phyloP scores from a whole-genome alignment of 2,797 vertebrate genomes.

The Manis crassicaudata region DNA sequence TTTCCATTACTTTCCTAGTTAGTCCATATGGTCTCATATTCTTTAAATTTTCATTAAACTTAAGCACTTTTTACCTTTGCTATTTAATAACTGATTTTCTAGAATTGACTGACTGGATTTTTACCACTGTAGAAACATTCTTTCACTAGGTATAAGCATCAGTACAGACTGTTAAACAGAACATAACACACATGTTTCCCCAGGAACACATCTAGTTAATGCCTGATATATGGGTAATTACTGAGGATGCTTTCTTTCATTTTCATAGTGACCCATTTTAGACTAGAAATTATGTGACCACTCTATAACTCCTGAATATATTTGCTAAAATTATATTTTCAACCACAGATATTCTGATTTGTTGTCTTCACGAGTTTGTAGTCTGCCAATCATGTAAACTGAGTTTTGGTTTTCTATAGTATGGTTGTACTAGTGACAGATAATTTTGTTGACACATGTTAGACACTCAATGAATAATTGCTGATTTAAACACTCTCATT shows the following conservation, averaged over 20 bases:
- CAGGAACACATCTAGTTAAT: neutral
- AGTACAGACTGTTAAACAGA: neutral
- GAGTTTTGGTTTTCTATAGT: constrained; percentile 37
- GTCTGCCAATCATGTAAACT: neutral
- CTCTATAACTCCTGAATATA: neutral
- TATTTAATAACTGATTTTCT: constrained; percentile 17
- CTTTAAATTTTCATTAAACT: neutral
- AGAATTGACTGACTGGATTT: neutral
- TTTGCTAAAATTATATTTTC: neutral
- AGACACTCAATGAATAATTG: neutral
- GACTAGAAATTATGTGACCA: neutral
- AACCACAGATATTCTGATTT: neutral
- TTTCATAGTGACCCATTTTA: constrained; percentile 17
- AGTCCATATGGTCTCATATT: neutral
- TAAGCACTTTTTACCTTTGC: neutral
- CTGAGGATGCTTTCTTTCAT: neutral
- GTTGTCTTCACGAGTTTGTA: neutral
- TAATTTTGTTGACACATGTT: constrained; percentile 16
- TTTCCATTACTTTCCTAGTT: neutral
- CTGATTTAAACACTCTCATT: neutral
- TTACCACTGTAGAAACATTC: neutral
- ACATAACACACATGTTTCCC: neutral
- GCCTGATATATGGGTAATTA: neutral
- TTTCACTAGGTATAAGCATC: neutral
- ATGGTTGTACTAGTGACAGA: neutral